These are phyloP conservation scores for Eubasilissa regina DNA, from an alignment of 1,140 invertebrate species.

Conservation along the genomic window DNA sequence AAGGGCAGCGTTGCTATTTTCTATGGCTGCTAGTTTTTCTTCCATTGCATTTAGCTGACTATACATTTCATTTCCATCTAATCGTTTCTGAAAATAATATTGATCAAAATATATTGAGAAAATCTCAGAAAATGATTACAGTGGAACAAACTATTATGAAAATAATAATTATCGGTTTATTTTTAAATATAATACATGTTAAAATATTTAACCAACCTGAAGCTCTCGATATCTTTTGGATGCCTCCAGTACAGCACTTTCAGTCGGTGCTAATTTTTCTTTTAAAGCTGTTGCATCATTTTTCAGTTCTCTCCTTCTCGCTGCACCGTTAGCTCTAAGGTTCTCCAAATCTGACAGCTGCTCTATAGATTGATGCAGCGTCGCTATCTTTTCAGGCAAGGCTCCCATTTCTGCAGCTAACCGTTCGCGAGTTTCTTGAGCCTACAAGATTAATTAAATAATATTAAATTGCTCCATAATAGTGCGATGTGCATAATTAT, in stretches of 20 bases:
- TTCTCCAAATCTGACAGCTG: slow-evolving; percentile 69
- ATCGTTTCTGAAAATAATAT: slow-evolving; percentile 69
- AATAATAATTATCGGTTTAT: background rate
- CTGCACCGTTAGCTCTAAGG: slow-evolving; percentile 67
- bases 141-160: background rate
- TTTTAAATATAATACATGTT: background rate
- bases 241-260: slow-evolving; percentile 65
- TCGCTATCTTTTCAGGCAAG: slow-evolving; percentile 68
- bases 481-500: background rate
- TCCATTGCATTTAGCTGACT: slow-evolving; percentile 77
- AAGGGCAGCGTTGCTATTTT: slow-evolving; percentile 78
- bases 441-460: slow-evolving; percentile 59
- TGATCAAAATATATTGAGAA: background rate
- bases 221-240: slow-evolving; percentile 65
- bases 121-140: background rate
- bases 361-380: slow-evolving; percentile 69
- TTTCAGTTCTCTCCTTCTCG: slow-evolving; percentile 59
- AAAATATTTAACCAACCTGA: slow-evolving; percentile 62
- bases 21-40: slow-evolving; percentile 77
- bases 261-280: slow-evolving; percentile 65
- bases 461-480: background rate
- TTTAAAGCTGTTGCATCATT: slow-evolving; percentile 64
- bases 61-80: slow-evolving; percentile 81
- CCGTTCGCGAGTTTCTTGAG: slow-evolving; percentile 67
- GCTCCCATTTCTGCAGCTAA: slow-evolving; percentile 68